phyloP scores from a whole-genome alignment of 2,113 vertebrate species.

The Butorides virescens region DNA sequence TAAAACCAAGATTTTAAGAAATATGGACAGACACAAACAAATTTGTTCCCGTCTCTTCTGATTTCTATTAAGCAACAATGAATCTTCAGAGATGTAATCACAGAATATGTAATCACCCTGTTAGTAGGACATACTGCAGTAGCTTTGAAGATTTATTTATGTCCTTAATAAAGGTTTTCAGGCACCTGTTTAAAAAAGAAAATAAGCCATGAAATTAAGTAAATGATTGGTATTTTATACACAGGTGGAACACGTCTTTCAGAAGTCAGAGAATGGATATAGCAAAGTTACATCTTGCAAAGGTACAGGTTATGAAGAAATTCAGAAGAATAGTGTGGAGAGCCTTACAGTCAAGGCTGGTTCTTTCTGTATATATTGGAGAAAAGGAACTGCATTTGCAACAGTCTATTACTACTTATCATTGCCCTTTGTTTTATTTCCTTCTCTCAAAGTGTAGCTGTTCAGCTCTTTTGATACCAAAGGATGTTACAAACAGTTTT shows the following conservation, averaged over 20 bases:
- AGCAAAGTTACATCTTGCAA: not conserved
- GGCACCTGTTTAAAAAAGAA: not conserved
- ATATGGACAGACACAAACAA: not conserved
- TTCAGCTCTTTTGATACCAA: not conserved
- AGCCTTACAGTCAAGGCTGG: not conserved
- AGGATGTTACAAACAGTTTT: not conserved
- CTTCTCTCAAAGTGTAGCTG: not conserved
- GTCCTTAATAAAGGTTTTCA: not conserved
- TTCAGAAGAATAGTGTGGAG: not conserved
- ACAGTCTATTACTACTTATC: not conserved
- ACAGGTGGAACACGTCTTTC: not conserved
- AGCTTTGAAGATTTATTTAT: not conserved
- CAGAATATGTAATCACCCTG: rapidly evolving
- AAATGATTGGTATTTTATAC: not conserved
- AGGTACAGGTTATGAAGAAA: not conserved
- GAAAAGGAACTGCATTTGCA: not conserved
- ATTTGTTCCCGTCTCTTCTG: not conserved
- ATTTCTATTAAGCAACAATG: not conserved
- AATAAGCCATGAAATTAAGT: not conserved
- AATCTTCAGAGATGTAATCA: not conserved
- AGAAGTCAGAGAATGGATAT: not conserved
- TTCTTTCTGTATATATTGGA: not conserved
- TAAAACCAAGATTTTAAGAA: not conserved
- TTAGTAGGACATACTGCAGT: not conserved
- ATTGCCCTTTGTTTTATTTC: not conserved